Conservation (phyloP, 2,797 vertebrate species). For the Oceanodroma leucorhoa region DNA sequence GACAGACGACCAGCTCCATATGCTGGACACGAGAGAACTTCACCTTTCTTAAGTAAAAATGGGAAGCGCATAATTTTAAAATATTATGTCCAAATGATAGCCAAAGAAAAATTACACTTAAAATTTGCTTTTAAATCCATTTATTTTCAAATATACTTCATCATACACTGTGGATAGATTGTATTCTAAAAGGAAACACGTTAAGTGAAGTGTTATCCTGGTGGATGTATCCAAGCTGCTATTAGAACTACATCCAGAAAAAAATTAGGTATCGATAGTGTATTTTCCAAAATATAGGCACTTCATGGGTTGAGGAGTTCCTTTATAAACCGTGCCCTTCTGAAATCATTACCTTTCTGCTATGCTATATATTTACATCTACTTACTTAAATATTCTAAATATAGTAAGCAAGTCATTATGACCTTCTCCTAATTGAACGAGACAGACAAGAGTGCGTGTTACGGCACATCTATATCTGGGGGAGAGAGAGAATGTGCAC, state of each 20-base stretch:
- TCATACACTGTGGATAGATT: not conserved
- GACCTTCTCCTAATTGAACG: conserved; percentile 32
- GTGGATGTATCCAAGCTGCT: not conserved
- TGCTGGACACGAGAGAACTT: not conserved
- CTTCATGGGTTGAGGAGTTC: not conserved
- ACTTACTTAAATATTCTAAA: conserved; percentile 27
- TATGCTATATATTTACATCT: not conserved
- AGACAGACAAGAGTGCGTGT: not conserved
- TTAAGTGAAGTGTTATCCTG: not conserved
- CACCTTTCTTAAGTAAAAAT: not conserved
- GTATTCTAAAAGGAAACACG: not conserved
- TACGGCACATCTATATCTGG: not conserved
- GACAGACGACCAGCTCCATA: not conserved
- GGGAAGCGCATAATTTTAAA: not conserved
- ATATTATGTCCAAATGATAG: not conserved
- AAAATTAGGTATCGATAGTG: not conserved
- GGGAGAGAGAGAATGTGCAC: conserved; percentile 17
- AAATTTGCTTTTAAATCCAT: not conserved
- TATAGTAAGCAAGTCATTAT: conserved; percentile 20
- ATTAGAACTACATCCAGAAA: not conserved
- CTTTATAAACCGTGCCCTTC: not conserved
- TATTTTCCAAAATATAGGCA: not conserved
- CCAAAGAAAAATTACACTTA: not conserved
- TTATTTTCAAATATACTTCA: not conserved
- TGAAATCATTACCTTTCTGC: conserved; percentile 5